Percentiles rank a stretch among this genome's conserved stretches.
Conservation (phyloP, 2,113 vertebrate species). For the Axis porcinus region DNA sequence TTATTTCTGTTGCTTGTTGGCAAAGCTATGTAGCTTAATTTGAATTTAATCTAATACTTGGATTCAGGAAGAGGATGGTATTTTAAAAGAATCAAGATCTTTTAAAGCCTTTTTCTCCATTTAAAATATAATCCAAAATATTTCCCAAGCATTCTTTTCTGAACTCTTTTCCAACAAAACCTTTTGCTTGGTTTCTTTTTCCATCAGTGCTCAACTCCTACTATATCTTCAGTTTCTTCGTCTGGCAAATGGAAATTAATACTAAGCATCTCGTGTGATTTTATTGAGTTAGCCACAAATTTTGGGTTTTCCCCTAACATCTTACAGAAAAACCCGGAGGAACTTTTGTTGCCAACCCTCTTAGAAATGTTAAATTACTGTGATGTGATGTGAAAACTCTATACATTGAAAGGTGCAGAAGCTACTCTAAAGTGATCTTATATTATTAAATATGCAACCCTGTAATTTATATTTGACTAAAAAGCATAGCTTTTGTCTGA, state of each 20-base stretch:
- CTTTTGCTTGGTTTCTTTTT: background rate
- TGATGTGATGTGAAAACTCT: background rate
- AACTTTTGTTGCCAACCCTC: background rate
- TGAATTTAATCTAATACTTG: background rate
- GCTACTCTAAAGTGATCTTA: background rate
- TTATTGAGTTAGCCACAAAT: background rate
- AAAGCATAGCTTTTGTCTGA: background rate
- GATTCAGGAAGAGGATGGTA: background rate
- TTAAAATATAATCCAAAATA: background rate
- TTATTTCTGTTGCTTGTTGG: background rate
- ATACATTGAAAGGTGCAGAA: background rate
- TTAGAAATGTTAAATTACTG: background rate
- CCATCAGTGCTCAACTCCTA: background rate
- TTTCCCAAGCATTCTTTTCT: background rate
- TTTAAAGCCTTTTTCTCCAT: background rate
- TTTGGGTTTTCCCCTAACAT: background rate
- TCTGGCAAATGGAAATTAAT: background rate
- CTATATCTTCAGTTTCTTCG: background rate
- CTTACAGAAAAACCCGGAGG: background rate
- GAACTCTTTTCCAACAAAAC: background rate
- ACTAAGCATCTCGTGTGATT: background rate
- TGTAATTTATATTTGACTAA: background rate
- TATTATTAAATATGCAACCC: background rate
- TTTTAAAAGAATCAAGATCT: background rate
- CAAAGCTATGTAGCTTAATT: background rate